phyloP scores from a whole-genome alignment of 2,888 invertebrate genomes.

The Phorcus lineatus region DNA sequence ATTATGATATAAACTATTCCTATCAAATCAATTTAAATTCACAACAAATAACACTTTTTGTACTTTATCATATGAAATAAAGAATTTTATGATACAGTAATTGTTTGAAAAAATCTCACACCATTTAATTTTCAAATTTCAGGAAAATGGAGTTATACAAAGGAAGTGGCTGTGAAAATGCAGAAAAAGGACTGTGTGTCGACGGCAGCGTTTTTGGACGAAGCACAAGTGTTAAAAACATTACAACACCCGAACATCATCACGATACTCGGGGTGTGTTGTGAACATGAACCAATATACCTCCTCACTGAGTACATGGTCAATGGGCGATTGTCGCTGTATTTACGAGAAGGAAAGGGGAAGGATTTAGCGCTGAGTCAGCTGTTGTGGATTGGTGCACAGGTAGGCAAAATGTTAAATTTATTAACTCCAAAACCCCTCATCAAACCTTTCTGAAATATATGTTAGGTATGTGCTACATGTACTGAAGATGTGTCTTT shows the following conservation, averaged over 20 bases:
- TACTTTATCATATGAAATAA: too few relatives aligned
- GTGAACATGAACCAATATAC: conserved; percentile 89
- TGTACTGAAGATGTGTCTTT: too few relatives aligned
- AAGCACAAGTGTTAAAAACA: conserved; percentile 78
- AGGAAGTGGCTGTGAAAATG: conserved; percentile 99
- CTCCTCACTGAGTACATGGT: conserved; percentile 95
- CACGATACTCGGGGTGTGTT: conserved; percentile 94
- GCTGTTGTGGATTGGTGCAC: conserved; percentile 95
- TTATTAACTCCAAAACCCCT: too few relatives aligned
- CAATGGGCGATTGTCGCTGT: conserved; percentile 94
- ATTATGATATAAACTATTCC: too few relatives aligned
- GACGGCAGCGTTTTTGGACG: conserved; percentile 96
- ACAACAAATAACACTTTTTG: too few relatives aligned
- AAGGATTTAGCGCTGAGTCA: conserved; percentile 86
- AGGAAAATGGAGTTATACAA: conserved; percentile 92
- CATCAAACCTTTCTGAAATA: too few relatives aligned
- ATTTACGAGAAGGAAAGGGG: conserved; percentile 80
- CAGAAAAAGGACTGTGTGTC: conserved; percentile 92
- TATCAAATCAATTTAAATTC: too few relatives aligned
- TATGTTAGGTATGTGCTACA: too few relatives aligned
- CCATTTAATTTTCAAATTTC: conserved; percentile 30
- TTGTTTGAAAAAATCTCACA: too few relatives aligned
- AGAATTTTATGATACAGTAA: too few relatives aligned
- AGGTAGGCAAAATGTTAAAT: conserved; percentile 77
- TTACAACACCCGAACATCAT: conserved; percentile 82